Evolutionary conservation across 2,113 vertebrate genomes (phyloP).

Genomic region (Spilogale gracilis): DNA sequence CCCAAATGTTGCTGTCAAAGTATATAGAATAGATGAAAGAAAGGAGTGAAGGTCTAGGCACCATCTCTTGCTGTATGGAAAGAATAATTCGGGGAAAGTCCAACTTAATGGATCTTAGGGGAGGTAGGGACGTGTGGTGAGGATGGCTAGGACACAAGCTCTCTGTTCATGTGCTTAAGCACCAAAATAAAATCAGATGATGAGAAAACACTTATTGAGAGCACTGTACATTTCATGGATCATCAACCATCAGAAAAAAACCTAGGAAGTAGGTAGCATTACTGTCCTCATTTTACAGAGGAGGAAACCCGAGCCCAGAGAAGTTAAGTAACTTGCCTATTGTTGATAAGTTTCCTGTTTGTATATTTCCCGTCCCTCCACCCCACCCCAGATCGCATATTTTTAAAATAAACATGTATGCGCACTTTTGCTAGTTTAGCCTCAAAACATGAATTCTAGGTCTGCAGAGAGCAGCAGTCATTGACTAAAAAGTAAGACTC

Average conservation of each 20-base stretch:
- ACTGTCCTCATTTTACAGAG: neutral
- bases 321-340: neutral
- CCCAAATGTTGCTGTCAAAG: neutral
- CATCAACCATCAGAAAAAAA: neutral
- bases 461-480: neutral
- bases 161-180: neutral
- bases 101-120: neutral
- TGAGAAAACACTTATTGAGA: neutral
- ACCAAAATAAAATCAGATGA: neutral
- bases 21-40: neutral
- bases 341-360: neutral
- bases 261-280: neutral
- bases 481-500: neutral
- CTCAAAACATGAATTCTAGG: neutral
- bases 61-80: neutral
- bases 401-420: conserved; percentile 36
- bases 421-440: neutral
- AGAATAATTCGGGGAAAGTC: neutral
- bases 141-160: neutral
- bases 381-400: neutral
- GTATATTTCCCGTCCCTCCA: neutral
- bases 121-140: neutral
- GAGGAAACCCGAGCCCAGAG: neutral
- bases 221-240: neutral
- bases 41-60: neutral